Evolutionary conservation across 2,113 vertebrate genomes (phyloP).

Genomic region (Regulus satrapa): DNA sequence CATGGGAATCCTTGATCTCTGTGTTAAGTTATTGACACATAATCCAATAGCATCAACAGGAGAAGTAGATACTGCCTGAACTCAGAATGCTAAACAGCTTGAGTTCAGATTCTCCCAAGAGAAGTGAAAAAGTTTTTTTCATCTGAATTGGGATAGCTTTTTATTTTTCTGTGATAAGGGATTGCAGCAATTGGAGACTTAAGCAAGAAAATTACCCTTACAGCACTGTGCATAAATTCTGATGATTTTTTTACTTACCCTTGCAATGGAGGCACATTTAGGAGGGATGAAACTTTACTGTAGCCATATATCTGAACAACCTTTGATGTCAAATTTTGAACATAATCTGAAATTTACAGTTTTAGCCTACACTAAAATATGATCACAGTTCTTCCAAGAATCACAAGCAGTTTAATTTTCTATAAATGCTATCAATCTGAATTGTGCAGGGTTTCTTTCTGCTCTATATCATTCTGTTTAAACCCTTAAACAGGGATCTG

Average conservation of each 20-base stretch:
- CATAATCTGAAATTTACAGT: constrained; percentile 8
- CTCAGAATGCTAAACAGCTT: not conserved
- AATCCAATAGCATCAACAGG: not conserved
- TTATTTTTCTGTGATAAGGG: not conserved
- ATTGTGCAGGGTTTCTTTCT: not conserved
- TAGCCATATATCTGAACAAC: not conserved
- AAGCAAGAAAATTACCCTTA: not conserved
- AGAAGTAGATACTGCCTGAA: not conserved
- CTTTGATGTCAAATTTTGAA: constrained; percentile 18
- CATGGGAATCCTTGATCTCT: not conserved
- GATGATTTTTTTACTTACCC: constrained; percentile 43
- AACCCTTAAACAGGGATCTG: not conserved
- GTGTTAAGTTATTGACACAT: not conserved
- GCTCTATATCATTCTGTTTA: not conserved
- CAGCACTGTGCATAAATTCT: constrained; percentile 50
- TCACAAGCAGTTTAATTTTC: not conserved
- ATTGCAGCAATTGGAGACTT: not conserved
- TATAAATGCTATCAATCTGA: not conserved
- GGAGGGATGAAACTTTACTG: constrained; percentile 12
- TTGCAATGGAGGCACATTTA: not conserved
- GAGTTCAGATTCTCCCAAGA: not conserved
- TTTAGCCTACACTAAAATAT: not conserved
- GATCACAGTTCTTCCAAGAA: constrained; percentile 8
- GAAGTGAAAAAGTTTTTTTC: not conserved
- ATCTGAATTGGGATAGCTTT: not conserved